A percentile compares a stretch with the other conserved stretches of the same genome.
Conservation (phyloP, 2,113 vertebrate species). For the Potamarius usumacintae region DNA sequence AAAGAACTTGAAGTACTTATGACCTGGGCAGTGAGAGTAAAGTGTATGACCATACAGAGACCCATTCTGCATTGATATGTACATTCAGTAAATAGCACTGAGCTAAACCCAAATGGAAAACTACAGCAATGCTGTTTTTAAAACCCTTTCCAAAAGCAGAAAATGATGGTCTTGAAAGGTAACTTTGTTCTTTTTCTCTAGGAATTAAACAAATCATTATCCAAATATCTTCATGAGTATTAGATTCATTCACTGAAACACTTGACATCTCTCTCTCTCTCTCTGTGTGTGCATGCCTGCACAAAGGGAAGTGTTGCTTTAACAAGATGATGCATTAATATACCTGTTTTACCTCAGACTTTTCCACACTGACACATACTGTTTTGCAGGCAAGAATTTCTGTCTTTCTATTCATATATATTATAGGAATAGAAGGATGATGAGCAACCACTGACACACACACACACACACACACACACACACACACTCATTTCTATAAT, state of each 20-base stretch:
- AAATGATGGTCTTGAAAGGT: background rate
- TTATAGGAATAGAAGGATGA: background rate
- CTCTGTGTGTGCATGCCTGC: background rate
- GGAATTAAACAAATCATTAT: slow-evolving; percentile 7
- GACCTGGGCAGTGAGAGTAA: background rate
- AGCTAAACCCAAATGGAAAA: slow-evolving; percentile 27
- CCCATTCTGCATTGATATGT: background rate
- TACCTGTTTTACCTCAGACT: background rate
- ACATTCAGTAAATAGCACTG: background rate
- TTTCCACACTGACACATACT: background rate
- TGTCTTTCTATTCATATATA: background rate
- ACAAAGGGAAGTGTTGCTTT: background rate
- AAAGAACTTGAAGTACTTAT: background rate
- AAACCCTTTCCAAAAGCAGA: background rate
- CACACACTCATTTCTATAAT: background rate
- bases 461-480: background rate
- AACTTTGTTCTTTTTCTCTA: background rate
- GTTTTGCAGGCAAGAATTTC: background rate
- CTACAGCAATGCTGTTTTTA: background rate
- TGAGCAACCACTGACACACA: background rate
- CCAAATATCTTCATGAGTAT: background rate
- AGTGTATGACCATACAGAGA: background rate
- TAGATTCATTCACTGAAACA: background rate
- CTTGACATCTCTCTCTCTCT: background rate
- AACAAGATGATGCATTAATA: background rate